These are phyloP conservation scores for Clamator glandarius DNA, from an alignment of 2,797 vertebrate genomes.

Conservation along the genomic window DNA sequence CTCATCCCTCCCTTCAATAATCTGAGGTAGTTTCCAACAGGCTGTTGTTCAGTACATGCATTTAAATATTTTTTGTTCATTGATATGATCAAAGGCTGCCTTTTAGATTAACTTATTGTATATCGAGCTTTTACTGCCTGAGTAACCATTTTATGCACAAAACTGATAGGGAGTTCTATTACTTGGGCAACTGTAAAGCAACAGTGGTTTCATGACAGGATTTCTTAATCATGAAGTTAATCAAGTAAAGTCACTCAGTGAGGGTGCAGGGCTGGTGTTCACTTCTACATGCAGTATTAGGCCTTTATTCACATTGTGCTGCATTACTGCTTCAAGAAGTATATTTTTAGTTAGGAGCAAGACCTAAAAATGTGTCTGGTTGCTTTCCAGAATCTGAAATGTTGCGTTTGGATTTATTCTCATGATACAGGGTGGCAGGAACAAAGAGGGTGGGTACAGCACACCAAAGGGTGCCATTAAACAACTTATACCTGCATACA, in stretches of 20 bases:
- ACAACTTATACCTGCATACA: not conserved
- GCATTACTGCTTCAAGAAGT: not conserved
- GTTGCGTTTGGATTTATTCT: not conserved
- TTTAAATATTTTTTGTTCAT: not conserved
- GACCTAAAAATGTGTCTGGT: not conserved
- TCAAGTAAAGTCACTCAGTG: not conserved
- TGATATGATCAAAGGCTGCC: not conserved
- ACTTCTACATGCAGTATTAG: not conserved
- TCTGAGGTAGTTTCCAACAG: not conserved
- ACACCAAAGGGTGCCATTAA: not conserved
- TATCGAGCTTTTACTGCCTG: not conserved
- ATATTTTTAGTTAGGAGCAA: slow-evolving; percentile 14
- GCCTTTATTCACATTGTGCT: not conserved
- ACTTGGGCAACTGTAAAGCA: not conserved
- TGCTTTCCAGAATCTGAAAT: not conserved
- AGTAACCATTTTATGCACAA: not conserved
- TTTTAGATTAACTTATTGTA: not conserved
- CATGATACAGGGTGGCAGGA: not conserved
- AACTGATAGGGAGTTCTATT: not conserved
- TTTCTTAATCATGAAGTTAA: not conserved
- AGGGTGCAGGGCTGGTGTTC: not conserved
- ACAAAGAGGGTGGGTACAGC: not conserved
- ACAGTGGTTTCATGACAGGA: not conserved
- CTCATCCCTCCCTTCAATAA: not conserved
- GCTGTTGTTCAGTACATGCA: not conserved